Percentiles rank a stretch among this genome's conserved stretches.
phyloP scores from a whole-genome alignment of 1,140 invertebrate genomes.

The Megalopta genalis region DNA sequence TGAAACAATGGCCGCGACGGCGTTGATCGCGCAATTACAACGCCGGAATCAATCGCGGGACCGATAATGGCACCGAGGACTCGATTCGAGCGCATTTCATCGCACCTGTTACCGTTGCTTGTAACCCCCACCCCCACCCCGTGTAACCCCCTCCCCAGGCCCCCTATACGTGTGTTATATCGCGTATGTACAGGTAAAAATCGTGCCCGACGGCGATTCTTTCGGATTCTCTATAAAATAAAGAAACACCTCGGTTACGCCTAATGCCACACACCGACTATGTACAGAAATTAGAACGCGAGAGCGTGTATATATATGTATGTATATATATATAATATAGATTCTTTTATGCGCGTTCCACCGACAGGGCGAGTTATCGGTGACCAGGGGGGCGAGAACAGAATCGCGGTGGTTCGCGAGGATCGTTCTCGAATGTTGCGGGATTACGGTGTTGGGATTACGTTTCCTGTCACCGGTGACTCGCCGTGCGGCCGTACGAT shows the following conservation, averaged over 20 bases:
- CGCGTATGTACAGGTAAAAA: conserved; percentile 66
- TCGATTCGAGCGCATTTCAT: conserved; percentile 47
- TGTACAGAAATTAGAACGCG: conserved; percentile 61
- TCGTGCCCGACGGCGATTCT: conserved; percentile 41
- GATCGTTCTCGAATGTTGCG: too few relatives aligned
- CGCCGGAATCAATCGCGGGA: conserved; percentile 31
- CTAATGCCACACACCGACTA: conserved; percentile 60
- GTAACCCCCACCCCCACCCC: not conserved
- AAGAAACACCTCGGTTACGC: conserved; percentile 52
- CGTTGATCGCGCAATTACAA: conserved; percentile 1
- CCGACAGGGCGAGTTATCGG: too few relatives aligned
- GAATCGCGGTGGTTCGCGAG: too few relatives aligned
- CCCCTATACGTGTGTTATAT: not conserved
- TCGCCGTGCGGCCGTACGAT: not conserved
- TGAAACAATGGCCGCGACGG: too few relatives aligned
- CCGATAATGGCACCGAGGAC: conserved; percentile 27
- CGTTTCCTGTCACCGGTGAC: too few relatives aligned
- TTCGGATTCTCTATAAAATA: conserved; percentile 55
- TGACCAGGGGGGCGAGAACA: too few relatives aligned
- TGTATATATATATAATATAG: conserved; percentile 18
- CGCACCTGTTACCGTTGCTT: not conserved
- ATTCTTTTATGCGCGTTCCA: conserved; percentile 12
- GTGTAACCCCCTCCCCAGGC: not conserved
- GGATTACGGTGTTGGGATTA: too few relatives aligned
- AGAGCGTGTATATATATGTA: not conserved